These are phyloP conservation scores for Laticauda laticaudata DNA, from an alignment of 2,113 vertebrate species.

Conservation along the genomic window DNA sequence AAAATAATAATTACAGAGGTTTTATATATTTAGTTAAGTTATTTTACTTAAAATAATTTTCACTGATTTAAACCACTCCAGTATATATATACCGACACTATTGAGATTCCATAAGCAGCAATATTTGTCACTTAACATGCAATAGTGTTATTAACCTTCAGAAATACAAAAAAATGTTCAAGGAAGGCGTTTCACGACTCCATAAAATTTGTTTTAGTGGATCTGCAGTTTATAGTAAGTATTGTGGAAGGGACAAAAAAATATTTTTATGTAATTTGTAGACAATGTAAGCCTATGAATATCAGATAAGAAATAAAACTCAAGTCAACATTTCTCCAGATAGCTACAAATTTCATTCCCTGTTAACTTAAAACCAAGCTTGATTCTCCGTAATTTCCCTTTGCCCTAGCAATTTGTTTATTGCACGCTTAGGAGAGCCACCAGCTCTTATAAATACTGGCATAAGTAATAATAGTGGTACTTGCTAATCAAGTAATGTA, in stretches of 20 bases:
- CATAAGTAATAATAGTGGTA: background rate
- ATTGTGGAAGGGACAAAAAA: background rate
- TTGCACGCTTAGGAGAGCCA: background rate
- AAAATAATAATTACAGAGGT: conserved; percentile 83
- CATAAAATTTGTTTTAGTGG: background rate
- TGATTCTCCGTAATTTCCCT: background rate
- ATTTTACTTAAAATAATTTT: conserved; percentile 48
- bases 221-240: background rate
- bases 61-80: background rate
- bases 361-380: background rate
- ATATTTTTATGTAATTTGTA: background rate
- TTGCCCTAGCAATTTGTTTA: background rate
- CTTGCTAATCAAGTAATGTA: background rate
- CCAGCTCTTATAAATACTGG: background rate
- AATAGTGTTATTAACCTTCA: background rate
- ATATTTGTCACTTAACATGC: too few relatives aligned
- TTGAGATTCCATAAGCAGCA: background rate
- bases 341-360: background rate
- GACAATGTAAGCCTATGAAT: background rate
- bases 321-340: background rate
- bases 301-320: background rate
- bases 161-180: background rate
- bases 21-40: conserved; percentile 79
- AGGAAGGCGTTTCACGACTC: background rate
- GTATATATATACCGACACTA: background rate